Conservation (phyloP, 2,113 vertebrate genomes). For the Pelusios castaneus region DNA sequence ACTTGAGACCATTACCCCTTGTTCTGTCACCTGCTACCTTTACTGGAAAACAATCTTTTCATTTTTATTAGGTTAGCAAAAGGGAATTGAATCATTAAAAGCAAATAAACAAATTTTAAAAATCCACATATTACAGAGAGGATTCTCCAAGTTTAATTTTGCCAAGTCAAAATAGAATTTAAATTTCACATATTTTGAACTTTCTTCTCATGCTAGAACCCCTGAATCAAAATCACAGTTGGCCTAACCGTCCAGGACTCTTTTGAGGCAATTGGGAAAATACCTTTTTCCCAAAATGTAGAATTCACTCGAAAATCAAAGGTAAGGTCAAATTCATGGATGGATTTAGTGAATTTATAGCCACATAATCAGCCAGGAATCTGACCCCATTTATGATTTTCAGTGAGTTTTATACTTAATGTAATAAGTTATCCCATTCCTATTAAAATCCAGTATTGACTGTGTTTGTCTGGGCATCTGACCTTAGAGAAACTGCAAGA, state of each 20-base stretch:
- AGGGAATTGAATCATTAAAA: background rate
- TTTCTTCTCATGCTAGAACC: background rate
- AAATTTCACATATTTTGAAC: background rate
- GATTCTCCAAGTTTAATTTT: background rate
- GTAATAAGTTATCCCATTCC: background rate
- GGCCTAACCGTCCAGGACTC: background rate
- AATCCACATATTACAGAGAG: background rate
- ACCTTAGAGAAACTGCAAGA: background rate
- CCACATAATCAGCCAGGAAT: background rate
- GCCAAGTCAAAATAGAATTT: background rate
- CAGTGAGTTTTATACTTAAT: background rate
- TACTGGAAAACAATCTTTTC: background rate
- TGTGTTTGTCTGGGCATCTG: fast-evolving
- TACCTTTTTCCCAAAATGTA: background rate
- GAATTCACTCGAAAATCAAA: background rate
- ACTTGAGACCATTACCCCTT: no score
- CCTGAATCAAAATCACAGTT: background rate
- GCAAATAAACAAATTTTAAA: background rate
- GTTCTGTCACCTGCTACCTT: no score
- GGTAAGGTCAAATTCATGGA: background rate
- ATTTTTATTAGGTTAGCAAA: background rate
- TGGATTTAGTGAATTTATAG: background rate
- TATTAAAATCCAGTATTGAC: background rate
- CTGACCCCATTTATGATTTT: background rate
- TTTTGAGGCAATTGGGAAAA: background rate